Conservation (phyloP, 2,797 vertebrate species). For the Betta splendens region DNA sequence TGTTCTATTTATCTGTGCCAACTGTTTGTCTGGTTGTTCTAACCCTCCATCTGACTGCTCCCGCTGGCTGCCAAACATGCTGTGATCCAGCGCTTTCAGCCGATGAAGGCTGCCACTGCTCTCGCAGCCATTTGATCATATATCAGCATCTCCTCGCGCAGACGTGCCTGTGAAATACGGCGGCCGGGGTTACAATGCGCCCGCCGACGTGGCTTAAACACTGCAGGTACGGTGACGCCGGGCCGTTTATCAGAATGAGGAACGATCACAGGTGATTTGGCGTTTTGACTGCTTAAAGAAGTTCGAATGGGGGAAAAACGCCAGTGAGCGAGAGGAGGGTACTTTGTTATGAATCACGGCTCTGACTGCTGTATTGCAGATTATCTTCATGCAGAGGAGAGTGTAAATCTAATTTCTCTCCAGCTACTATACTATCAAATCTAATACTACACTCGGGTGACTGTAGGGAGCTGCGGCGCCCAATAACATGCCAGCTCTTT, state of each 20-base stretch:
- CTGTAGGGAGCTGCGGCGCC: conserved; percentile 57
- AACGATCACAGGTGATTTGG: conserved; percentile 41
- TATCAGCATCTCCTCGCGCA: conserved; percentile 64
- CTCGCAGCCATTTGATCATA: conserved; percentile 70
- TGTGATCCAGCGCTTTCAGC: conserved; percentile 67
- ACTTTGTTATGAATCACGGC: conserved; percentile 27
- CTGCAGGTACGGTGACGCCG: conserved; percentile 22
- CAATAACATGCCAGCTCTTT: conserved; percentile 71
- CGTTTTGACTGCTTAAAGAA: conserved; percentile 35
- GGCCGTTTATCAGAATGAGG: conserved; percentile 48
- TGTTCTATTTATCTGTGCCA: conserved; percentile 67
- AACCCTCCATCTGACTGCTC: conserved; percentile 77
- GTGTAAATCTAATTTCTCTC: conserved; percentile 33
- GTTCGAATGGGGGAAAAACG: conserved; percentile 25
- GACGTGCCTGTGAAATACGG: conserved; percentile 53
- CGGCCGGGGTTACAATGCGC: conserved; percentile 43
- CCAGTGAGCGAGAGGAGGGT: not conserved
- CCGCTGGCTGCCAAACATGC: conserved; percentile 71
- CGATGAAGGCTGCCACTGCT: conserved; percentile 69
- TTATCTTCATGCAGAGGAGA: conserved; percentile 16
- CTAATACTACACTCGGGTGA: conserved; percentile 53
- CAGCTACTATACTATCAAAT: conserved; percentile 33
- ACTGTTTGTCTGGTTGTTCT: conserved; percentile 73
- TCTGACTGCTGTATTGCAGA: conserved; percentile 13
- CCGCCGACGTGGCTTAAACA: conserved; percentile 43